Evolutionary conservation across 92 coral and sea anemone species (phyloP), one percentile per base, ranked within the genome.

Genomic region (Blastomussa wellsi): DNA sequence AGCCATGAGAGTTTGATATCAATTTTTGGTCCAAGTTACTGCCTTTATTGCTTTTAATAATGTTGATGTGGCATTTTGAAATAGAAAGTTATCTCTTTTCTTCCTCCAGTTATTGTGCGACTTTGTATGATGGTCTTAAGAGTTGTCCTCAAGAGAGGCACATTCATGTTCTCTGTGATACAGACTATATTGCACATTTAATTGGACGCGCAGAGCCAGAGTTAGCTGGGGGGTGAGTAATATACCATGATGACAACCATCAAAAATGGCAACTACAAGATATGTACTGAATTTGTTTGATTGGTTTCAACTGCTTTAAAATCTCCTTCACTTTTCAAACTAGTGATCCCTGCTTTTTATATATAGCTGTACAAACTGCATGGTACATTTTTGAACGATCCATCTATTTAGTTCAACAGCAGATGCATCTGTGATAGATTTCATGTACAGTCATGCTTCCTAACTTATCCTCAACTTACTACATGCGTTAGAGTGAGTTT

Each of bases 181-280:
- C 96, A 65, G 98, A 91, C 60, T 95, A 95, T 59, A 90, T 97
- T 57, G 98, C 99, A 4, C 95, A 93, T 74, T 89, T 97, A 49
- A 91, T 97, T 76, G 97, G 98, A 67, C 81, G 96, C 53, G 99
- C 99, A 24, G 99, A 97, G 81, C 99, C 98, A 41, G 99, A 97
- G 81, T 86, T 97, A 32, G 95, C 99, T 51, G 99, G 97, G 86
- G 94, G 95, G 99, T 97, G 85, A 66, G 95, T 83, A 52, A 13
- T 79, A 12, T 14, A 55, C 7, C 57, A 51, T n/a, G n/a, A 15
- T 13, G 22, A 51, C 16, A 51, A 51, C 5, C 22, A 51, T 51
- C 14, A 51, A 13, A 14, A 14, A 51, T 51, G 22, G 0, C 20
- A 51, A 51, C 57, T 22, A 51, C 57, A 51, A 22, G 22, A 15